Base-by-base conservation (phyloP, 2,113 vertebrate genomes). In the Gymnorhina tibicen region DNA sequence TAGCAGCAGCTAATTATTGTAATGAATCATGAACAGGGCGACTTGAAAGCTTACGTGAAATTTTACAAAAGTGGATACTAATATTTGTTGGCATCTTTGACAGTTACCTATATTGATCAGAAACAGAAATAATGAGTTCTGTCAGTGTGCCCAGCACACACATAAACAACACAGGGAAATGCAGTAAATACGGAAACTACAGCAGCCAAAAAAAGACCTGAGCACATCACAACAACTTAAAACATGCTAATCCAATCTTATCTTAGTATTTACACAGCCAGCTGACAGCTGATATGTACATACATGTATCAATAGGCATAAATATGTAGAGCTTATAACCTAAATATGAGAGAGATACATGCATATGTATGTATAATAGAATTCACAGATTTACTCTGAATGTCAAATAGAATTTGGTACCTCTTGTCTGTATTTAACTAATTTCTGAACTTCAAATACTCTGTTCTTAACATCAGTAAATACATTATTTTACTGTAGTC, bases 71-170 rank as follows among this genome's bases (percentile, higher is more conserved):
- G 23, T 67, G 73, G 80, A 93, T 95, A 62, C 46, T 73, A 87
- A 60, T 86, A 87, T 81, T 95, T 82, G n/a, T 70, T 96, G 69
- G 46, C 59, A 72, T 88, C 47, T 85, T 82, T 91, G 91, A 81
- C 80, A 93, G 73, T 56, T 94, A 93, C 87, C 87, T 95, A 55
- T 88, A 86, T 79, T 86, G 90, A 91, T 91, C 59, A 56, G 85
- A 76, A 94, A 90, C 68, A 93, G 74, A 94, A 92, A 87, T 90
- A 93, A 91, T 41, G 63, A 91, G 33, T 72, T 83, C 67, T 96
- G 88, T 73, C 82, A 91, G 46, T 64, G 62, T 63, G 33, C 49
- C 64, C 60, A 66, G 60, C 3, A 10, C 37, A 55, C 14, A 69
- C 9, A 53, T 63, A 88, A 96, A 86, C 76, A 90, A 70, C 82